Base-by-base conservation (phyloP, 92 coral and sea anemone species). In the Siderastrea siderea region DNA sequence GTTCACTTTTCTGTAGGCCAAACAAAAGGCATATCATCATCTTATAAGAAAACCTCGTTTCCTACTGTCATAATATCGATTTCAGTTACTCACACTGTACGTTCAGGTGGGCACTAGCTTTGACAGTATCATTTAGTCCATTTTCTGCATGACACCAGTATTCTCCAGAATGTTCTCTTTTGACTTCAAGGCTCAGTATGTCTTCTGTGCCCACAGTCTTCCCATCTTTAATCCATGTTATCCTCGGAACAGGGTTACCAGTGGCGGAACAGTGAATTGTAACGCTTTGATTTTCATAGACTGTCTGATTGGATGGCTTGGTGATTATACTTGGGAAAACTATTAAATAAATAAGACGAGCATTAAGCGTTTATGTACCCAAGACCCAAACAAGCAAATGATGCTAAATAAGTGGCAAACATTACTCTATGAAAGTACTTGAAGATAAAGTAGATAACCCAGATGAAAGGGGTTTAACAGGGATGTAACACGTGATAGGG, bases 191-290 rank as follows among this genome's bases (percentile, higher is more conserved):
- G 5, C 10, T 43, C 47, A 67, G 72, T 10, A 49, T 67, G 8
- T 38, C 49, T 44, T 49, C 72, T 38, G 19, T 38, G 43, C 13
- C 72, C 49, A 67, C 72, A 38, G 47, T 38, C 47, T 47, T 49
- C 9, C 78, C 78, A 74, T 47, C 62, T 55, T 14, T 74, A n/a
- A 5, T n/a, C 78, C 78, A 74, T 3, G 26, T 74, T 19, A 74
- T 50, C 1, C 16, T 47, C 7, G 78, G 78, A 3, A 5, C 26
- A 8, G 78, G 78, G 48, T 74, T 74, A 6, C 78, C 78, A 26
- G n/a, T 5, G 9, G 78, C 78, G 48, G 15, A 19, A 47, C 78
- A 74, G 15, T 7, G 49, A 14, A 67, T 8, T 8, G 49, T 44
- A 0, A 11, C 49, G 9, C 3, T 44, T 3, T 38, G 3, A 1